A percentile compares a stretch with the other conserved stretches of the same genome.
Evolutionary conservation across 2,113 vertebrate genomes (phyloP).

Genomic region (Dasypus novemcinctus): DNA sequence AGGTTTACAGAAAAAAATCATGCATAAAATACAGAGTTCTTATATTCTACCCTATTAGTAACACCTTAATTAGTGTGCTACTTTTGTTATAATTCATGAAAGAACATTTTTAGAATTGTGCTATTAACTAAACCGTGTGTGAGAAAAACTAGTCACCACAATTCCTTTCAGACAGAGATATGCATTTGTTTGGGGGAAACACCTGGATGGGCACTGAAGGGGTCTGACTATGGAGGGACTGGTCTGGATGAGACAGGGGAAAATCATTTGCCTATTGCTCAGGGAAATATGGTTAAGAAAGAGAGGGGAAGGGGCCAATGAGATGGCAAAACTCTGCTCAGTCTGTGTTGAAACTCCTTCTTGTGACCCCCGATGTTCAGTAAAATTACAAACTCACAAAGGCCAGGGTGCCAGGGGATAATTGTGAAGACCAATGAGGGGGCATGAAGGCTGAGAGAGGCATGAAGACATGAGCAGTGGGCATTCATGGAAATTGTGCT

Average conservation of each 20-base stretch:
- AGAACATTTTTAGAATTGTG: too few species aligned
- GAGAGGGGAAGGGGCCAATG: background rate
- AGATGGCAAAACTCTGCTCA: background rate
- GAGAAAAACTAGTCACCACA: background rate
- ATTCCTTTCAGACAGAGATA: background rate
- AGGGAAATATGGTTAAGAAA: background rate
- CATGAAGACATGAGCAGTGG: fast-evolving
- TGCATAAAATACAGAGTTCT: too few species aligned
- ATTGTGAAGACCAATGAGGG: background rate
- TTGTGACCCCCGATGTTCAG: background rate
- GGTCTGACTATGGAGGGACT: background rate
- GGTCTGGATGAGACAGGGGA: background rate
- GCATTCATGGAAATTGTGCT: fast-evolving
- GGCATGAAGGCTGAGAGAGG: background rate
- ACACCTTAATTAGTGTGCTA: too few species aligned
- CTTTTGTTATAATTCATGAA: too few species aligned
- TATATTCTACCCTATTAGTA: too few species aligned
- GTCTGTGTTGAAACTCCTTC: background rate
- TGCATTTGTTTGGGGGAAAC: background rate
- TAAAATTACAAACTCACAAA: background rate
- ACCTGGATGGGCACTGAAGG: background rate
- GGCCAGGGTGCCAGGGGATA: background rate
- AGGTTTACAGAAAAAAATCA: too few species aligned
- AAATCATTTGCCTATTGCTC: background rate
- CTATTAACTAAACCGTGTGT: too few species aligned